Conservation (phyloP, 2,113 vertebrate genomes). For the Rhinichthys klamathensis region DNA sequence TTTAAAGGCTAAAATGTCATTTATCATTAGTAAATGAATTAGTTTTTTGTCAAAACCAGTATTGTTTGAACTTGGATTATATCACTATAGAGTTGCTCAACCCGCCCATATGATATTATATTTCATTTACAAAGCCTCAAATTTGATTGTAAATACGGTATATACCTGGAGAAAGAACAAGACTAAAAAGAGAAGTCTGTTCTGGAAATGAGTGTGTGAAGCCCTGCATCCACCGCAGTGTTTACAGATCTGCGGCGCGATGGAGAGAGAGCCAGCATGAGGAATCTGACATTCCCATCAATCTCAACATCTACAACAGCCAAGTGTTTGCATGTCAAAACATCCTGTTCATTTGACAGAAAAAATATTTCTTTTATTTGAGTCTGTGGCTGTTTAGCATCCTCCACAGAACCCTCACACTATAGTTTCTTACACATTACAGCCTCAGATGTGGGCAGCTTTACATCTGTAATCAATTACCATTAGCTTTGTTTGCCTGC, state of each 20-base stretch:
- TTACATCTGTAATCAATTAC: slow-evolving; percentile 42
- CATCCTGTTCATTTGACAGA: slow-evolving; percentile 25
- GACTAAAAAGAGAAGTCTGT: slow-evolving; percentile 47
- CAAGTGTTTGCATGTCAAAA: slow-evolving; percentile 29
- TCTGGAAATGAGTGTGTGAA: slow-evolving; percentile 35
- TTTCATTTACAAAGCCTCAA: too few relatives aligned
- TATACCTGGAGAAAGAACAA: slow-evolving; percentile 1
- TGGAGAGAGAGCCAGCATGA: slow-evolving; percentile 39
- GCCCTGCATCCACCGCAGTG: slow-evolving; percentile 10
- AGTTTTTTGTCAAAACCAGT: too few relatives aligned
- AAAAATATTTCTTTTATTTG: not conserved
- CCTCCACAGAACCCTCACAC: not conserved
- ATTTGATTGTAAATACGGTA: too few relatives aligned
- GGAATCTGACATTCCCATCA: slow-evolving; percentile 12
- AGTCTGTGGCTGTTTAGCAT: not conserved
- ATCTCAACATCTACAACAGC: not conserved
- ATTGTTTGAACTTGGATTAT: too few relatives aligned
- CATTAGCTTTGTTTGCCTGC: slow-evolving; percentile 22
- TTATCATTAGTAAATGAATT: too few relatives aligned
- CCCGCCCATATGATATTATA: too few relatives aligned
- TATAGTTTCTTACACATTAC: not conserved
- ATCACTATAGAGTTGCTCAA: too few relatives aligned
- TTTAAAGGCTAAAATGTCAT: too few relatives aligned
- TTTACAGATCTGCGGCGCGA: slow-evolving; percentile 45
- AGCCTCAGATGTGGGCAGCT: slow-evolving; percentile 1